Conservation (phyloP, 1,140 invertebrate species). For the Mizuhopecten yessoensis region DNA sequence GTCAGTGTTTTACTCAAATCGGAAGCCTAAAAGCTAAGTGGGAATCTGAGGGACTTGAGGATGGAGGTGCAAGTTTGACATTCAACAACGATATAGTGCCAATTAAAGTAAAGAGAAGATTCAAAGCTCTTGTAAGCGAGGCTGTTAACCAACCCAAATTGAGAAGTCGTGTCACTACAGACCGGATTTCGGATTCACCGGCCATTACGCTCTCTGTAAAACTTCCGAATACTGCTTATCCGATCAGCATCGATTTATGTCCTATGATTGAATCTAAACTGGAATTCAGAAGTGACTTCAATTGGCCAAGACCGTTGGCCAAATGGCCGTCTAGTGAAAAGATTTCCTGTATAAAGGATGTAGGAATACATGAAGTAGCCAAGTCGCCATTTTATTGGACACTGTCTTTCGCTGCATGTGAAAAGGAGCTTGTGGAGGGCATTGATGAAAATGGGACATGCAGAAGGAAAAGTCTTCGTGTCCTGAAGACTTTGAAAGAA, state of each 20-base stretch:
- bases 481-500: neutral
- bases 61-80: too few species aligned
- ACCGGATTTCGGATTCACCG: neutral
- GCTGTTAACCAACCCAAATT: neutral
- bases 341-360: neutral
- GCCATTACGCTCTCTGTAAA: neutral
- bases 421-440: neutral
- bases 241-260: neutral
- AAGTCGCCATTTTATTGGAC: neutral
- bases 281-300: neutral
- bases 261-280: neutral
- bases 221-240: neutral
- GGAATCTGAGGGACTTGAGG: neutral
- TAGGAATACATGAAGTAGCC: constrained; percentile 6
- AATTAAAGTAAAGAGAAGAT: neutral
- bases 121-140: neutral
- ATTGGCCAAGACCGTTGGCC: neutral
- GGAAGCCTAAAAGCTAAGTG: neutral
- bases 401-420: constrained; percentile 26
- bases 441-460: neutral
- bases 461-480: neutral
- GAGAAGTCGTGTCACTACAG: neutral
- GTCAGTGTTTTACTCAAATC: neutral
- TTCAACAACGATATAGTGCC: neutral
- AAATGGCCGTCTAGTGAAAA: neutral